A percentile compares a stretch with the other conserved stretches of the same genome.
Conservation (phyloP, 2,888 invertebrate genomes). For the Slavum lentiscoides region DNA sequence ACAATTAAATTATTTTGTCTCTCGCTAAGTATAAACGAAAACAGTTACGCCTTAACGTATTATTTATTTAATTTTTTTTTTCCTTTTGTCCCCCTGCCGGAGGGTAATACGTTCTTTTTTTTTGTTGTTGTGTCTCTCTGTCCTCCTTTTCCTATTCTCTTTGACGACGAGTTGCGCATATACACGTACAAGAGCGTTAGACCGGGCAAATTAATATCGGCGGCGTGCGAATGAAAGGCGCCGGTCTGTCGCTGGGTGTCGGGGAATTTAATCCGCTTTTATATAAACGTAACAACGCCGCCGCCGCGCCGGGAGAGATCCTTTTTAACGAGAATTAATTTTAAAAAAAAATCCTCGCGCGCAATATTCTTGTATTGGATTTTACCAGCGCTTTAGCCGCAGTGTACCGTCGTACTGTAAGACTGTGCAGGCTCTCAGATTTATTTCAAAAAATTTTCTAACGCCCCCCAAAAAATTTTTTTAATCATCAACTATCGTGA, state of each 20-base stretch:
- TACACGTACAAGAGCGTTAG: conserved; percentile 7
- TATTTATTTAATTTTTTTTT: conserved; percentile 27
- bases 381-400: background rate
- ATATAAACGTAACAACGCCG: conserved; percentile 49
- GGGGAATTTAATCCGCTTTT: conserved; percentile 52
- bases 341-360: conserved; percentile 17
- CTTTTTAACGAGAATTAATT: conserved; percentile 50
- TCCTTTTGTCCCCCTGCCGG: background rate
- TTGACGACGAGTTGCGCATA: background rate
- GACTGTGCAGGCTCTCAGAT: no score
- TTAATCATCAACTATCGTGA: no score
- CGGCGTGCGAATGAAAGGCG: conserved; percentile 44
- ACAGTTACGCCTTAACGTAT: conserved; percentile 26
- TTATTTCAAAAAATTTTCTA: no score
- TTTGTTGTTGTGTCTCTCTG: background rate
- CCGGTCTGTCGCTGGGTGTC: conserved; percentile 39
- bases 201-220: conserved; percentile 46
- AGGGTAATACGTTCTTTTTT: conserved; percentile 25
- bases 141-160: conserved; percentile 31
- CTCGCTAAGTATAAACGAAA: conserved; percentile 33
- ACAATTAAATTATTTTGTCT: conserved; percentile 37
- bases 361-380: conserved; percentile 11
- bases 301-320: conserved; percentile 19
- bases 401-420: no score
- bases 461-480: no score